Evolutionary conservation across 2,113 vertebrate species (phyloP).

Genomic region (Tragelaphus strepsiceros): DNA sequence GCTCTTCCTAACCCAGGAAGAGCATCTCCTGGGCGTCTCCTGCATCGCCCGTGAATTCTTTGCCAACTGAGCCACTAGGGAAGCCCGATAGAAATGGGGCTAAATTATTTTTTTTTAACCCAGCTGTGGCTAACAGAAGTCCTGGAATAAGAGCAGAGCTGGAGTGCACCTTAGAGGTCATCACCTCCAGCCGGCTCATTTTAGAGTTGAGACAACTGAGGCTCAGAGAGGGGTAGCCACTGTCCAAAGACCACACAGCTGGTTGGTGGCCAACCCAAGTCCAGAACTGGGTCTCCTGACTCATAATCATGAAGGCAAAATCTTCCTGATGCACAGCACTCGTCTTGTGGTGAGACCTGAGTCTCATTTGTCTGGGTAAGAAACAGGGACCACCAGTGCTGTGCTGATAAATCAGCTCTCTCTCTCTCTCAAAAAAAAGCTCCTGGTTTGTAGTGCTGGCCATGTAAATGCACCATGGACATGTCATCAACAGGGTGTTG

Average conservation of each 20-base stretch:
- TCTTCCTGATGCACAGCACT: not conserved
- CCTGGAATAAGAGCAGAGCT: not conserved
- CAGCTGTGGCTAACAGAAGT: not conserved
- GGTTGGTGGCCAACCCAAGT: not conserved
- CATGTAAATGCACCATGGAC: not conserved
- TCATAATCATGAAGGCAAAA: not conserved
- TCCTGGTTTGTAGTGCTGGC: not conserved
- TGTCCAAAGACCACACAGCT: not conserved
- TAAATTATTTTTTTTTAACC: not conserved
- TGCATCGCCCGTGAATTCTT: not conserved
- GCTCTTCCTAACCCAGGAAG: not conserved
- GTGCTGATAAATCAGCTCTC: not conserved
- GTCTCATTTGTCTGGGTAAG: not conserved
- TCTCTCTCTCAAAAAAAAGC: not conserved
- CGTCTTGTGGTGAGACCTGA: not conserved
- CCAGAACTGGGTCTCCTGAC: not conserved
- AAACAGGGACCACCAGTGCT: not conserved
- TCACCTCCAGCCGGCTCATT: not conserved
- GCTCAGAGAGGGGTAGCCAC: not conserved
- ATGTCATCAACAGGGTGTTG: not conserved
- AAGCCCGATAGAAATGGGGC: not conserved
- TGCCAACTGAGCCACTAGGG: not conserved
- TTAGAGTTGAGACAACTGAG: not conserved
- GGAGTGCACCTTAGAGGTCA: not conserved
- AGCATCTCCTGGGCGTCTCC: not conserved